Base-by-base conservation (phyloP, 2,113 vertebrate genomes). In the Podiceps cristatus region DNA sequence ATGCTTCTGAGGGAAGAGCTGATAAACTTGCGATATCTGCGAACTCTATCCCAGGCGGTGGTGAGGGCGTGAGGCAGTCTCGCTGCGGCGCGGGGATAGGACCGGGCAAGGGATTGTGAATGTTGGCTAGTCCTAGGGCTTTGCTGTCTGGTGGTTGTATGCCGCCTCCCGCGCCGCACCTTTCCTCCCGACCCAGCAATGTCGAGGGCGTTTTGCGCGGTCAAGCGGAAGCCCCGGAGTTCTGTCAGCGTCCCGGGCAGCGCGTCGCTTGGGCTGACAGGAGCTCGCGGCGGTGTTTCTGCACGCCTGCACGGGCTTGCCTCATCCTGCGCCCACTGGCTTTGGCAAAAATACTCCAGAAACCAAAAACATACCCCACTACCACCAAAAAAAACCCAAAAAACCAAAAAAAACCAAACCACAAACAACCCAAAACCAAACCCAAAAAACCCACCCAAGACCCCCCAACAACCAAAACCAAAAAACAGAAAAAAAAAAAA, bases 21-120 rank as follows among this genome's bases (percentile, higher is more conserved):
- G 83, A 86, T 71, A 58, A 59, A 79, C 31, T 35, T 67, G 7
- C 2, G 12, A 1, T 23, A 9, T 33, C 17, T 73, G 19, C 72
- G 40, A 4, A 28, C 22, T 72, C 37, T 19, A 3, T 62, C 31
- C 27, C 0, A 0, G 10, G 28, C 49, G 52, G 9, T 7, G 37
- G 40, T 22, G 47, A n/a, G 52, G 13, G 16, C 28, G n/a, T 7
- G 37, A 55, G 33, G 40, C 0, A 0, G 4, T 5, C 53, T 76
- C 13, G 0, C 17, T 10, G 18, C 4, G 9, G 74, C 18, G 7
- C 1, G 2, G 56, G 47, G 20, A 11, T 0, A 0, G 20, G 16
- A 33, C 10, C 4, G 28, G 55, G 49, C 37, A 55, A 60, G 3
- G 14, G 22, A 3, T 56, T 42, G 4, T 17, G 55, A n/a, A 17